Percentiles rank a stretch among this genome's conserved stretches.
These are phyloP conservation scores for Cynopterus brachyotis DNA, from an alignment of 2,113 vertebrate genomes.

Conservation along the genomic window DNA sequence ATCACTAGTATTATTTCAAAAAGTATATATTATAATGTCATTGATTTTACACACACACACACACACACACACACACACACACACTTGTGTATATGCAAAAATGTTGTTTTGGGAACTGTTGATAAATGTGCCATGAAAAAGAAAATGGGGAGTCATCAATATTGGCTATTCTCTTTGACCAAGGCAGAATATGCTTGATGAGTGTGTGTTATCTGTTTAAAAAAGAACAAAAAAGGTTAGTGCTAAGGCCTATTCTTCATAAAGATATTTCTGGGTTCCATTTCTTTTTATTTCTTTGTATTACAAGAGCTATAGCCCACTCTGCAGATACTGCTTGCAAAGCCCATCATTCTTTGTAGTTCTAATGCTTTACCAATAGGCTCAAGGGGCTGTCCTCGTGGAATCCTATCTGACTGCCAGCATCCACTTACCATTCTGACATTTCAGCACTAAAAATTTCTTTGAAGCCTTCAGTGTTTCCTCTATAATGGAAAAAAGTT, in stretches of 20 bases:
- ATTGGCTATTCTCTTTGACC: background rate
- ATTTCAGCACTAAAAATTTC: conserved; percentile 35
- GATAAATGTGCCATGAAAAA: background rate
- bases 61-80: too few species aligned
- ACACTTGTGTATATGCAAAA: background rate
- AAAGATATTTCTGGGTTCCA: background rate
- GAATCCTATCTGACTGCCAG: conserved; percentile 7
- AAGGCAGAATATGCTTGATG: background rate
- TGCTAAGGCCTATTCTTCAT: background rate
- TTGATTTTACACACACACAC: background rate
- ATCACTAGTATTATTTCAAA: background rate
- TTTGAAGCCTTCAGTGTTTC: background rate
- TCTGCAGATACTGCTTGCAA: background rate
- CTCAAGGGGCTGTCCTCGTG: background rate
- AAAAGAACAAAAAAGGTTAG: background rate
- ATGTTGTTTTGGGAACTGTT: background rate
- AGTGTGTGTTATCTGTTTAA: background rate
- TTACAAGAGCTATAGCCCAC: background rate
- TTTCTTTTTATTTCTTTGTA: background rate
- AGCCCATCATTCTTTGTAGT: background rate
- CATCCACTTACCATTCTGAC: conserved; percentile 37
- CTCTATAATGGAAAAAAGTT: conserved; percentile 7
- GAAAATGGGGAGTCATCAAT: background rate
- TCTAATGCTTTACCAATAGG: background rate
- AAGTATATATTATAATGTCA: background rate